A percentile compares a stretch with the other conserved stretches of the same genome.
These are phyloP conservation scores for Petroica traversi DNA, from an alignment of 2,113 vertebrate species.

Conservation along the genomic window DNA sequence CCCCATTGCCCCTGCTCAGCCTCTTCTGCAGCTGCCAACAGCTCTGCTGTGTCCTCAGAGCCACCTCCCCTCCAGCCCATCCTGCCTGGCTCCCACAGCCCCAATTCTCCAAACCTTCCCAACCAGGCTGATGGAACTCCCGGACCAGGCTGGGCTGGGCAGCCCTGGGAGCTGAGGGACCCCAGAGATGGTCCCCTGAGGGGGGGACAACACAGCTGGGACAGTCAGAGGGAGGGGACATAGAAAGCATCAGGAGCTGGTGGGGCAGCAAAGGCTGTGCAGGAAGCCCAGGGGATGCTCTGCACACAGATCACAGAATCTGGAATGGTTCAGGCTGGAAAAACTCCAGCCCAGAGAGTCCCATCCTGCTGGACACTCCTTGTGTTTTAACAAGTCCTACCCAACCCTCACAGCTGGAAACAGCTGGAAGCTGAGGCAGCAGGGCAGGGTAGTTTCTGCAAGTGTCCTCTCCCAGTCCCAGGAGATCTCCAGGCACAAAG, in stretches of 20 bases:
- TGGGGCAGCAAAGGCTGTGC: not conserved
- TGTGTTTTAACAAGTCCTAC: not conserved
- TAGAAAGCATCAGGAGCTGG: not conserved
- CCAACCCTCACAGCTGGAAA: not conserved
- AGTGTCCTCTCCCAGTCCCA: not conserved
- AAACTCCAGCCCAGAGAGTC: not conserved
- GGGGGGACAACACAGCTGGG: not conserved
- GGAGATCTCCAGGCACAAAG: not conserved
- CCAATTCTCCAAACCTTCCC: not conserved
- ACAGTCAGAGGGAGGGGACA: not conserved
- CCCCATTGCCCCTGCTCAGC: not conserved
- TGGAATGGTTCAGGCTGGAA: not conserved
- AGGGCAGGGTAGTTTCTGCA: not conserved
- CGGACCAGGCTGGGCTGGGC: not conserved
- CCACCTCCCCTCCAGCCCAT: not conserved
- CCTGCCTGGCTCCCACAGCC: not conserved
- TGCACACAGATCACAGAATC: not conserved
- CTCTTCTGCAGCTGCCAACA: not conserved
- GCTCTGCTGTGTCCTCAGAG: not conserved
- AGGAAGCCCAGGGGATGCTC: not conserved
- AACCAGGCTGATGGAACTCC: not conserved
- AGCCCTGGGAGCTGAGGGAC: not conserved
- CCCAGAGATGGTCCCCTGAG: rapidly evolving
- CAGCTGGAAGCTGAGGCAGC: not conserved
- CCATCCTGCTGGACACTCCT: not conserved